Percentiles rank a stretch among this genome's conserved stretches.
These are phyloP conservation scores for Thumatha senex DNA, from an alignment of 2,888 invertebrate genomes.

Conservation along the genomic window DNA sequence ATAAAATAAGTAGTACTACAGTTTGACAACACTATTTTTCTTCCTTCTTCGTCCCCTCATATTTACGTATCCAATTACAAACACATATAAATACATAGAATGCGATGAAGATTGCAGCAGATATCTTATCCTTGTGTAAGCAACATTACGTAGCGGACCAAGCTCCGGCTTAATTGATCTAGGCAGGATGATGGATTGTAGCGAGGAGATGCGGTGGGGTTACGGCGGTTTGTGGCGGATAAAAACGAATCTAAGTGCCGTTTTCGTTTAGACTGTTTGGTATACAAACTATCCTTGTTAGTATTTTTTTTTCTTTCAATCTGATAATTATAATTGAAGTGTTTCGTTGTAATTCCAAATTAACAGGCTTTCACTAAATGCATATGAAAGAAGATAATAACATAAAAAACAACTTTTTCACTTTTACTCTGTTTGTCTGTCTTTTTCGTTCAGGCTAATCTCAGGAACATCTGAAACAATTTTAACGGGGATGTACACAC, in stretches of 20 bases:
- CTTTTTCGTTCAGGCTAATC: too few relatives aligned
- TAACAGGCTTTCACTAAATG: too few relatives aligned
- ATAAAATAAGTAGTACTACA: too few relatives aligned
- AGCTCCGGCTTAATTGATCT: conserved; percentile 62
- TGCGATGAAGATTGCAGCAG: conserved; percentile 9
- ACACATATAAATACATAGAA: neutral
- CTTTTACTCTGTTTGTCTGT: too few relatives aligned
- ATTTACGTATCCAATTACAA: neutral
- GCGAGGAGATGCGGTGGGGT: conserved; percentile 40
- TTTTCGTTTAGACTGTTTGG: conserved; percentile 38
- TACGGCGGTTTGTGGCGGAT: conserved; percentile 46
- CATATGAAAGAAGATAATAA: too few relatives aligned
- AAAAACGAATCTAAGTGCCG: conserved; percentile 38
- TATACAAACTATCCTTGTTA: neutral
- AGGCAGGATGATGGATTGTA: conserved; percentile 63
- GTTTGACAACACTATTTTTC: too few relatives aligned
- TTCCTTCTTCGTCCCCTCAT: neutral
- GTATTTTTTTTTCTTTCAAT: too few relatives aligned
- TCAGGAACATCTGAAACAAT: too few relatives aligned
- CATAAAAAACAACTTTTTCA: too few relatives aligned
- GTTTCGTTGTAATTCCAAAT: too few relatives aligned
- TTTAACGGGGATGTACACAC: too few relatives aligned
- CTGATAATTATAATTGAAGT: too few relatives aligned
- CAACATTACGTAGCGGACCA: conserved; percentile 46
- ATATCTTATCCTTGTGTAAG: conserved; percentile 33